A percentile compares a stretch with the other conserved stretches of the same genome.
Conservation (phyloP, 2,113 vertebrate species). For the Malaclemys terrapin region DNA sequence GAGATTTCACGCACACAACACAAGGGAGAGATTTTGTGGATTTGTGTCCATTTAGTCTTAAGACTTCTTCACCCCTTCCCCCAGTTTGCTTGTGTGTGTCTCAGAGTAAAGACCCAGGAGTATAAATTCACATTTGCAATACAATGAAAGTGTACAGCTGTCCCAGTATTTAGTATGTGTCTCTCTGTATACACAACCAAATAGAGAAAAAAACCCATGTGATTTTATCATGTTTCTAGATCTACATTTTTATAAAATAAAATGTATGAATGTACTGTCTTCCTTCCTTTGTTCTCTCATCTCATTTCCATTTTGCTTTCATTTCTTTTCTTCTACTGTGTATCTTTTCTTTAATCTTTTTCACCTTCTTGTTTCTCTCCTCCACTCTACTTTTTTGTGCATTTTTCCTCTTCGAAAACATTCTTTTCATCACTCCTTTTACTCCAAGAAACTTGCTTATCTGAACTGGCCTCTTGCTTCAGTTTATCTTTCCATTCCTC, state of each 20-base stretch:
- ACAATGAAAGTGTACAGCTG: background rate
- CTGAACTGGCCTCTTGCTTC: conserved; percentile 8
- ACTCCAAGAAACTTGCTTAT: background rate
- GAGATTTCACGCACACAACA: conserved; percentile 29
- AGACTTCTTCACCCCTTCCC: background rate
- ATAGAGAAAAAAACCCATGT: background rate
- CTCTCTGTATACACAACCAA: background rate
- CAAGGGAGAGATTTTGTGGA: conserved; percentile 16
- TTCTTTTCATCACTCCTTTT: background rate
- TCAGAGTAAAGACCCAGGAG: background rate
- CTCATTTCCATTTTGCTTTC: background rate
- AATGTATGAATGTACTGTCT: background rate
- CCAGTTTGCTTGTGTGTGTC: background rate
- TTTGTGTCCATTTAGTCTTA: background rate
- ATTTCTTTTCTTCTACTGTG: background rate
- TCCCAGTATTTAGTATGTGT: background rate
- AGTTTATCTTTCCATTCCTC: background rate
- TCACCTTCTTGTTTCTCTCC: background rate
- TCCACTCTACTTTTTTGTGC: background rate
- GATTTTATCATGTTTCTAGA: background rate
- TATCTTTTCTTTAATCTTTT: background rate
- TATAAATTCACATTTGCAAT: background rate
- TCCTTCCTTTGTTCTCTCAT: background rate
- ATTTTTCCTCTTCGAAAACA: background rate
- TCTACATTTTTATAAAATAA: background rate